Evolutionary conservation across 2,888 invertebrate genomes (phyloP).

Genomic region (Syritta pipiens): DNA sequence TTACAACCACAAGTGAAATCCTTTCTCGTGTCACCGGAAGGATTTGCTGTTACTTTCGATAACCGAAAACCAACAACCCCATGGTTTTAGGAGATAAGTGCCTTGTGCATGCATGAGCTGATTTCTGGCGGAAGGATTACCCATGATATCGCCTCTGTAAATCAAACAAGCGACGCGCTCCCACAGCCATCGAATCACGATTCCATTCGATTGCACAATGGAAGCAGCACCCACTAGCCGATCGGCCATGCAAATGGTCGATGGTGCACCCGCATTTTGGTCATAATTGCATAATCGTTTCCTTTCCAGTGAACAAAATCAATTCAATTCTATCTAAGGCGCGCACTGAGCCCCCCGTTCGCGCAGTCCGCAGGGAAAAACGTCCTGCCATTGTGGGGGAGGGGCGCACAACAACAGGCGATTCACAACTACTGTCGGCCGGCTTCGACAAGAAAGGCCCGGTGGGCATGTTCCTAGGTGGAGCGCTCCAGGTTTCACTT

Average conservation of each 20-base stretch:
- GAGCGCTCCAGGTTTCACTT: conserved; percentile 38
- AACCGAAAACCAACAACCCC: not conserved
- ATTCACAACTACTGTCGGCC: not conserved
- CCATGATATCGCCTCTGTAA: not conserved
- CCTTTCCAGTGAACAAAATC: conserved; percentile 32
- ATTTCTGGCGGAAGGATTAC: conserved; percentile 22
- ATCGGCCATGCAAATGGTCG: no score
- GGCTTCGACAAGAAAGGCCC: not conserved
- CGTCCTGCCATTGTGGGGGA: not conserved
- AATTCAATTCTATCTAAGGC: conserved; percentile 14
- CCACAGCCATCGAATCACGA: conserved; percentile 24
- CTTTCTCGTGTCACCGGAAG: no score
- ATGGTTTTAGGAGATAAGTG: not conserved
- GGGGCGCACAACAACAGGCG: no score
- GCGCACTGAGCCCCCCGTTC: no score
- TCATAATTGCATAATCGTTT: conserved; percentile 50
- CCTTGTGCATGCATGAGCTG: conserved; percentile 5
- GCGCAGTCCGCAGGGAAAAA: conserved; percentile 22
- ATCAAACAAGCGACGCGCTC: not conserved
- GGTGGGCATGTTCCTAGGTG: conserved; percentile 13
- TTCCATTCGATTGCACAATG: not conserved
- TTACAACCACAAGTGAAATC: conserved; percentile 20
- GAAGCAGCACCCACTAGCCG: no score
- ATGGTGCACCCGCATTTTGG: conserved; percentile 3
- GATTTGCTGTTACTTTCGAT: not conserved